A percentile compares a stretch with the other conserved stretches of the same genome.
These are phyloP conservation scores for Dioctria rufipes DNA, from an alignment of 2,888 invertebrate genomes.

Conservation along the genomic window DNA sequence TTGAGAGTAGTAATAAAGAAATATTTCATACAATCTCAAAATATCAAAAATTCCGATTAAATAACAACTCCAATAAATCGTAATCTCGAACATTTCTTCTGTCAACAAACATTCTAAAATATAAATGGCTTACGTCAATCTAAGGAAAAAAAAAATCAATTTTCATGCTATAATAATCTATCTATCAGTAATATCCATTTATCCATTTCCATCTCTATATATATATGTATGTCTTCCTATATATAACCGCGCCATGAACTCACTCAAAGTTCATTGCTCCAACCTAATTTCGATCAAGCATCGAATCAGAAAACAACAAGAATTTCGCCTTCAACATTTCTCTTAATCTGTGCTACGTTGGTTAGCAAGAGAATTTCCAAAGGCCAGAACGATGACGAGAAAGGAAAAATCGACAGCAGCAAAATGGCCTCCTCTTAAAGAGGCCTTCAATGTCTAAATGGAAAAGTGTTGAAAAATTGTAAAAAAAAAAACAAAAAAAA, in stretches of 20 bases:
- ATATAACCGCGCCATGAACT: constrained; percentile 27
- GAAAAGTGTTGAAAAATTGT: constrained; percentile 23
- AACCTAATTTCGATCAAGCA: constrained; percentile 70
- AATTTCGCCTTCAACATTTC: constrained; percentile 53
- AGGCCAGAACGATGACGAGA: not conserved
- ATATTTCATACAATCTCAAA: too few relatives aligned
- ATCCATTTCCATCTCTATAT: too few relatives aligned
- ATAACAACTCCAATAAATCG: too few relatives aligned
- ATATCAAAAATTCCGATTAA: too few relatives aligned
- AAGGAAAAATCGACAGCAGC: constrained; percentile 10
- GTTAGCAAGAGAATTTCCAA: constrained; percentile 7
- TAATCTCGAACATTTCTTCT: too few relatives aligned
- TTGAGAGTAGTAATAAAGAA: too few relatives aligned
- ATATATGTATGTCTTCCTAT: constrained; percentile 3
- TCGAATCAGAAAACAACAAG: constrained; percentile 58
- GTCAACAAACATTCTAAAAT: too few relatives aligned
- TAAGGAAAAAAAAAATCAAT: too few relatives aligned
- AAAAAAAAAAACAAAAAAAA: constrained; percentile 6
- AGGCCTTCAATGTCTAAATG: constrained; percentile 12
- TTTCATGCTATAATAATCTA: too few relatives aligned
- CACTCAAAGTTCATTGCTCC: constrained; percentile 67
- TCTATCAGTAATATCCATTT: too few relatives aligned
- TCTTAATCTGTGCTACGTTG: constrained; percentile 26
- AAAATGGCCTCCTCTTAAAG: constrained; percentile 5
- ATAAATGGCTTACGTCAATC: too few relatives aligned